These are phyloP conservation scores for Abrostola tripartita DNA, from an alignment of 2,888 invertebrate genomes.

Conservation along the genomic window DNA sequence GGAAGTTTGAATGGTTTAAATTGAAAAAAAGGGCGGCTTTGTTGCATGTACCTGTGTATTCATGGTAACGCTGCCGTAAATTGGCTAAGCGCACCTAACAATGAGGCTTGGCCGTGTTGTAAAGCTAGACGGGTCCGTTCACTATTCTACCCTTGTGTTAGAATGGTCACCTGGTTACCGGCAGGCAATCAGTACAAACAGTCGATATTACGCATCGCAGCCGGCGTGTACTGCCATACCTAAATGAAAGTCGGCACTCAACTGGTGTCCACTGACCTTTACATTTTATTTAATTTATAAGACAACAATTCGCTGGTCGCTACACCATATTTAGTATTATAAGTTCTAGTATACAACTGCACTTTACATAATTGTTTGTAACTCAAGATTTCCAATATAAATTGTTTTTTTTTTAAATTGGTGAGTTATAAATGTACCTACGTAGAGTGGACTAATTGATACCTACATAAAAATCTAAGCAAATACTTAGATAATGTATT, in stretches of 20 bases:
- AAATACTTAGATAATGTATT: no score
- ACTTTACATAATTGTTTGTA: no score
- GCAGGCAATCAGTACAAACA: not conserved
- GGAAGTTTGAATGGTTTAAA: no score
- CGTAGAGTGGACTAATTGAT: not conserved
- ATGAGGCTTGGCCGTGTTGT: conserved; percentile 63
- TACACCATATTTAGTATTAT: no score
- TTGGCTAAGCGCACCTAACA: conserved; percentile 1
- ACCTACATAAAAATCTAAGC: not conserved
- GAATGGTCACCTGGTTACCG: conserved; percentile 1
- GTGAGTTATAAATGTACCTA: no score
- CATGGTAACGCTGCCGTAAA: not conserved
- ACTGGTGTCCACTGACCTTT: conserved; percentile 8
- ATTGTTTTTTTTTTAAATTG: no score
- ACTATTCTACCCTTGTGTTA: conserved; percentile 15
- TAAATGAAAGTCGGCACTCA: conserved; percentile 27
- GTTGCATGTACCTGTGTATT: no score
- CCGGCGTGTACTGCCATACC: conserved; percentile 25
- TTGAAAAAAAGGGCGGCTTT: no score
- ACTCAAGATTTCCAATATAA: no score
- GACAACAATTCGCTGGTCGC: no score
- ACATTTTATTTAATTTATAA: conserved; percentile 10
- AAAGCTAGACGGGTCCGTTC: conserved; percentile 36
- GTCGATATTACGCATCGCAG: not conserved
- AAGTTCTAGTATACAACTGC: no score